Conservation (phyloP, 1,140 invertebrate genomes). For the Temnothorax curvispinosus region DNA sequence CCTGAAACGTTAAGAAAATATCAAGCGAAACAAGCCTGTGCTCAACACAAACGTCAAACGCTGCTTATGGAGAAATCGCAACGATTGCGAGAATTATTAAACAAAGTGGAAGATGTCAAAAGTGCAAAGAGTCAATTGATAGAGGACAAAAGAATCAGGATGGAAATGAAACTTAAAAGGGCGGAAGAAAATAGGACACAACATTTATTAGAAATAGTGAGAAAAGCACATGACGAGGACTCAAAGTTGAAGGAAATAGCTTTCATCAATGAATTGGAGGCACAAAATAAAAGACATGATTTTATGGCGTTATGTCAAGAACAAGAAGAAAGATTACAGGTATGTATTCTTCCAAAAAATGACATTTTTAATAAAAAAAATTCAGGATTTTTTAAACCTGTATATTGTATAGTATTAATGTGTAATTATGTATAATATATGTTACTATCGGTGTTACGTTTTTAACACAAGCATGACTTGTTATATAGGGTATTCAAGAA, state of each 20-base stretch:
- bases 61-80: conserved; percentile 94
- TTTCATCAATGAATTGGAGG: conserved; percentile 98
- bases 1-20: conserved; percentile 93
- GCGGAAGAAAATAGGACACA: conserved; percentile 96
- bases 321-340: conserved; percentile 93
- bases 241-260: conserved; percentile 98
- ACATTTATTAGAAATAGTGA: conserved; percentile 92
- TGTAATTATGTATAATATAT: neutral
- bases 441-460: neutral
- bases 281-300: conserved; percentile 97
- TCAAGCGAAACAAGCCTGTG: conserved; percentile 95
- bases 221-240: conserved; percentile 98
- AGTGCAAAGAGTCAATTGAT: conserved; percentile 93
- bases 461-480: conserved; percentile 5
- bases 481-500: conserved; percentile 87
- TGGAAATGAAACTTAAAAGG: conserved; percentile 94
- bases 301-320: conserved; percentile 93
- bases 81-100: conserved; percentile 93
- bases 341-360: conserved; percentile 49
- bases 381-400: neutral
- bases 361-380: neutral
- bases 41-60: conserved; percentile 91
- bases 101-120: conserved; percentile 96
- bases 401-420: neutral
- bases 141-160: conserved; percentile 92